Conservation (phyloP, 2,797 vertebrate species). For the Scolopax bukidnonensis region DNA sequence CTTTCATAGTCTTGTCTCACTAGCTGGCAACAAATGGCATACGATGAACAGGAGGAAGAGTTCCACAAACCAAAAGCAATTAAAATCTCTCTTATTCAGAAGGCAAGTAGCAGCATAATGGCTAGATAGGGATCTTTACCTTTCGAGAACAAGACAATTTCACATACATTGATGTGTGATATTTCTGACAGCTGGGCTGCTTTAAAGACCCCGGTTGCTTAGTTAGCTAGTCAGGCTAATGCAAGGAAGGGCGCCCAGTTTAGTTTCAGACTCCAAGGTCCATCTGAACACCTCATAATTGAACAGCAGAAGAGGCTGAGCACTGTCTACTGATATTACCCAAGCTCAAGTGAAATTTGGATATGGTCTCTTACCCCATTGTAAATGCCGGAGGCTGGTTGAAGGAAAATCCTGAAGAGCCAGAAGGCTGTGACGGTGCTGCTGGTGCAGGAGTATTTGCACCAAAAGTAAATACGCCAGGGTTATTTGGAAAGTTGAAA, state of each 20-base stretch:
- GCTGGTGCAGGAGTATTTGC: conserved; percentile 75
- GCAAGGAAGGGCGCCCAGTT: background rate
- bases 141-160: background rate
- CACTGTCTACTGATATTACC: background rate
- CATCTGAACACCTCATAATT: background rate
- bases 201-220: background rate
- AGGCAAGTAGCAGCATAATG: background rate
- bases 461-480: conserved; percentile 89
- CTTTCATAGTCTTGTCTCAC: conserved; percentile 30
- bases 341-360: conserved; percentile 24
- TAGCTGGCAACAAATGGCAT: conserved; percentile 19
- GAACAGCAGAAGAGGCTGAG: conserved; percentile 6
- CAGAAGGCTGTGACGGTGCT: conserved; percentile 78
- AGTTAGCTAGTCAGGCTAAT: background rate
- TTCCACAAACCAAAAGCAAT: conserved; percentile 23
- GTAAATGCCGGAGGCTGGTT: conserved; percentile 81
- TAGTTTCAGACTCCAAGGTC: background rate
- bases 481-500: conserved; percentile 84
- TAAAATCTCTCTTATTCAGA: background rate
- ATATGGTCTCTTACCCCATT: conserved; percentile 83
- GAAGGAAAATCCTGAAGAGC: conserved; percentile 85
- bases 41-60: conserved; percentile 3
- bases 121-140: background rate
- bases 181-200: conserved; percentile 14
- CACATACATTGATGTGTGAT: background rate